These are phyloP conservation scores for Drosophila kohkoa DNA, from an alignment of 1,140 invertebrate species.

Conservation along the genomic window DNA sequence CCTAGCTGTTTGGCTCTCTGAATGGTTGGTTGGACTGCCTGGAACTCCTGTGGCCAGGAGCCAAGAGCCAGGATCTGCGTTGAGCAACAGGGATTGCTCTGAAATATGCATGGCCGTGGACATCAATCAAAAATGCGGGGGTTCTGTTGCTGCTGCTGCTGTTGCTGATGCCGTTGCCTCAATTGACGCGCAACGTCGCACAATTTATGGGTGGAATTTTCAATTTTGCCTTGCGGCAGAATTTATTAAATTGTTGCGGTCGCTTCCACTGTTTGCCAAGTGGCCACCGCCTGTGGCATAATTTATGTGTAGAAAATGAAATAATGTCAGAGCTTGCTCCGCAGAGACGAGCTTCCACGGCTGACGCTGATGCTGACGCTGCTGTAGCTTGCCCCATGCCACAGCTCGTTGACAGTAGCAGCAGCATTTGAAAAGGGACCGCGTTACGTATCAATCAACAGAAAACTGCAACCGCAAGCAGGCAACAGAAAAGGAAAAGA, in stretches of 20 bases:
- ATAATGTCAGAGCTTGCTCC: conserved; percentile 31
- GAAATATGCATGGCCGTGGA: conserved; percentile 61
- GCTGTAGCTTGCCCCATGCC: conserved; percentile 3
- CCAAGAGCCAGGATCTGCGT: neutral
- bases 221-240: conserved; percentile 72
- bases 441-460: conserved; percentile 67
- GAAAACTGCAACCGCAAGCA: conserved; percentile 43
- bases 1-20: neutral
- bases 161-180: conserved; percentile 11
- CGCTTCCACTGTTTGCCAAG: conserved; percentile 47
- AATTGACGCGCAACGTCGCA: conserved; percentile 34
- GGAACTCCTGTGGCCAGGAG: neutral
- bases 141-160: conserved; percentile 11
- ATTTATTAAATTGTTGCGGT: conserved; percentile 81
- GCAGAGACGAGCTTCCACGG: conserved; percentile 19
- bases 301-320: conserved; percentile 69
- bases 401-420: conserved; percentile 31
- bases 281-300: conserved; percentile 52
- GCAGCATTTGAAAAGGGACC: conserved; percentile 15
- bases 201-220: conserved; percentile 64
- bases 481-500: conserved; percentile 11
- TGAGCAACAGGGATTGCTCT: conserved; percentile 32
- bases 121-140: conserved; percentile 73
- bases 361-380: conserved; percentile 3
- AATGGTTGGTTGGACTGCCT: conserved; percentile 1